Evolutionary conservation across 2,113 vertebrate genomes (phyloP).

Genomic region (Misgurnus anguillicaudatus): DNA sequence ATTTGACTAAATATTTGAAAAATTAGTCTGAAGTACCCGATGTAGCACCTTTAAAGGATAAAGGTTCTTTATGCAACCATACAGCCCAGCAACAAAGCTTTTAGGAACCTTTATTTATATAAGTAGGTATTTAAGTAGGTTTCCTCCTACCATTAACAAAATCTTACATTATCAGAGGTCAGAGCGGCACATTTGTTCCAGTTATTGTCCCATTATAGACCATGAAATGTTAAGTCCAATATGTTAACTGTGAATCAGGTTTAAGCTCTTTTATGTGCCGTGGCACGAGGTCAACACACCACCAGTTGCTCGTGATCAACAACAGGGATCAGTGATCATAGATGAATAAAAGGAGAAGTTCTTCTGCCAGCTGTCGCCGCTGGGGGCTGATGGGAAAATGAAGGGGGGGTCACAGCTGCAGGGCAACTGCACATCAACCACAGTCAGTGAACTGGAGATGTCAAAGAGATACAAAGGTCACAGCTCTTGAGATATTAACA

Average conservation of each 20-base stretch:
- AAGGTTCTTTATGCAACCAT: too few relatives aligned
- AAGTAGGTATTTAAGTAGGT: too few relatives aligned
- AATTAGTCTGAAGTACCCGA: too few relatives aligned
- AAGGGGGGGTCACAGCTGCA: conserved; percentile 65
- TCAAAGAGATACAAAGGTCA: conserved; percentile 57
- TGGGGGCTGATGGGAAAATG: conserved; percentile 46
- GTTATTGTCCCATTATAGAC: neutral
- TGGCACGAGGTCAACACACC: conserved; percentile 22
- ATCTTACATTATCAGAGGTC: neutral
- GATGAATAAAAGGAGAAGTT: conserved; percentile 45
- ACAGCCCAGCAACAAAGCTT: too few relatives aligned
- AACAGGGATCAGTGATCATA: neutral
- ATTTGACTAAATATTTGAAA: too few relatives aligned
- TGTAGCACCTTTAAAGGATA: too few relatives aligned
- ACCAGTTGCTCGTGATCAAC: conserved; percentile 6
- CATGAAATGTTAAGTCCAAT: conserved; percentile 15
- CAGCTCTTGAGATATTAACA: conserved; percentile 59
- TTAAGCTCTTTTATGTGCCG: conserved; percentile 30
- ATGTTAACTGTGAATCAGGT: conserved; percentile 31
- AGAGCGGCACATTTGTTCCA: neutral
- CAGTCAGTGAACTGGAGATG: conserved; percentile 65
- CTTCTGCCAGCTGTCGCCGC: conserved; percentile 60
- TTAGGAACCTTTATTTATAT: too few relatives aligned
- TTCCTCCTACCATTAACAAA: neutral
- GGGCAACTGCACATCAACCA: conserved; percentile 70